Conservation (phyloP, 2,113 vertebrate genomes). For the Dromiciops gliroides region DNA sequence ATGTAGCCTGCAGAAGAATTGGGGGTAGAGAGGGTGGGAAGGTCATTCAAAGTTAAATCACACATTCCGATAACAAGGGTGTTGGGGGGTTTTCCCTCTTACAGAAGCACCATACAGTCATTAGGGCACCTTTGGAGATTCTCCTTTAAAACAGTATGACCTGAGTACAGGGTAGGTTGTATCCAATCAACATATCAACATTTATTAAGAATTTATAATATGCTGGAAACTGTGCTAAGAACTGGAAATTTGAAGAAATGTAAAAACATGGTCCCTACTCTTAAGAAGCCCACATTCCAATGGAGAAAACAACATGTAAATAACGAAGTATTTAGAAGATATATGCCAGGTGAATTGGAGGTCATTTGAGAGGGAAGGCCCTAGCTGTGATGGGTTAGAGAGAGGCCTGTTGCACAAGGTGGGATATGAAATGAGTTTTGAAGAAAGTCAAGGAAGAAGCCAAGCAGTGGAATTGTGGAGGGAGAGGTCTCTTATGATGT, state of each 20-base stretch:
- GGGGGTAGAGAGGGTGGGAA: neutral
- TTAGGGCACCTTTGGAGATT: neutral
- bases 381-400: neutral
- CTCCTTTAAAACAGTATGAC: neutral
- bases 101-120: neutral
- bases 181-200: neutral
- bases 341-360: neutral
- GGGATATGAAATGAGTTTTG: neutral
- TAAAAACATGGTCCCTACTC: neutral
- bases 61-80: neutral
- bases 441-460: neutral
- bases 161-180: neutral
- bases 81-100: neutral
- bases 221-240: neutral
- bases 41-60: neutral
- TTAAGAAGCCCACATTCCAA: neutral
- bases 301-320: neutral
- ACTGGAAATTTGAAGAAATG: neutral
- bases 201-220: neutral
- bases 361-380: neutral
- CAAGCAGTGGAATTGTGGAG: neutral
- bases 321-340: neutral
- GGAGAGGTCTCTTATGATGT: neutral
- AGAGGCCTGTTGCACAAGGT: neutral
- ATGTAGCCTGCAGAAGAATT: neutral